These are phyloP conservation scores for Vireo griseus DNA, from an alignment of 2,797 vertebrate species.

Conservation along the genomic window DNA sequence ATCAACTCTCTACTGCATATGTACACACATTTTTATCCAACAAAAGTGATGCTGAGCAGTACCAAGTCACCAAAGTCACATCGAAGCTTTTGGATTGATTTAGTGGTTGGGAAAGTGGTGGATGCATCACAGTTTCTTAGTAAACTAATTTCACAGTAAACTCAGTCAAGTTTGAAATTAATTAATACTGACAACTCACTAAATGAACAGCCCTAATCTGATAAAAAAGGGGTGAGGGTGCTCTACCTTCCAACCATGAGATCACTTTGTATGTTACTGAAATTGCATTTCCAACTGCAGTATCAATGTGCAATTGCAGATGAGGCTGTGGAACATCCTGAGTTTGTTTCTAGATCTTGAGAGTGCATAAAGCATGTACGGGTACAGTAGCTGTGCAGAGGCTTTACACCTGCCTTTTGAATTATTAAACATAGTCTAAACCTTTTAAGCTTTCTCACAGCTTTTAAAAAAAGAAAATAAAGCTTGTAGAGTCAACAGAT, in stretches of 20 bases:
- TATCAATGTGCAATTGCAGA: neutral
- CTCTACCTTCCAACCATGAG: neutral
- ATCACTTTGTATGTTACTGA: neutral
- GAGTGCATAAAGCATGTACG: neutral
- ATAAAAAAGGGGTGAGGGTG: neutral
- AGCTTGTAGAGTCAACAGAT: neutral
- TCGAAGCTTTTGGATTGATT: slow-evolving; percentile 26
- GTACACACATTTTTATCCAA: neutral
- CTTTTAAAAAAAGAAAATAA: neutral
- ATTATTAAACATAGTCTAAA: neutral
- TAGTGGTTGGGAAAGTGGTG: neutral
- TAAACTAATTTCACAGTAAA: neutral
- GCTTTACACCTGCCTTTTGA: neutral
- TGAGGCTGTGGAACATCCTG: neutral
- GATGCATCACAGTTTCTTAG: neutral
- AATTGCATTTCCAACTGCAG: neutral
- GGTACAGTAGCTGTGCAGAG: neutral
- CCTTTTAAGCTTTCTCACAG: neutral
- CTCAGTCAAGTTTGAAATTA: neutral
- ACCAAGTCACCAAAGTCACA: neutral
- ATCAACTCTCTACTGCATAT: neutral
- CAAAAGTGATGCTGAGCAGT: neutral
- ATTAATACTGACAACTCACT: neutral
- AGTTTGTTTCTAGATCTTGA: neutral
- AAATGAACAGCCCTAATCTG: neutral